A percentile compares a stretch with the other conserved stretches of the same genome.
Conservation (phyloP, 2,113 vertebrate species). For the Syngnathus typhle region DNA sequence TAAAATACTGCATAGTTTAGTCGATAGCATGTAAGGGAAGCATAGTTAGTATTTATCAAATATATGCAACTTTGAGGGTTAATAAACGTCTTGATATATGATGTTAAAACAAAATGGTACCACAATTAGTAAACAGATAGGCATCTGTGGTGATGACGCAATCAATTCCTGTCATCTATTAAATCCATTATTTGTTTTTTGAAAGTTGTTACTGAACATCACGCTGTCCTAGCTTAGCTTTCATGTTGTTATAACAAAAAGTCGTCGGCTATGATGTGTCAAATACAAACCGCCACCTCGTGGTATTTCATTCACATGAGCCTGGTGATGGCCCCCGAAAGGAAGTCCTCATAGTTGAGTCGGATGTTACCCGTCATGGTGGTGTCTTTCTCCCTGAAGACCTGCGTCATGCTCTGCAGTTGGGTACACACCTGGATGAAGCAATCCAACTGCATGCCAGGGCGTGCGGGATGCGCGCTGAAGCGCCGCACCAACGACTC, state of each 20-base stretch:
- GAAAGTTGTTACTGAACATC: neutral
- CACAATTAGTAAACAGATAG: conserved; percentile 13
- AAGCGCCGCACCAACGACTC: conserved; percentile 78
- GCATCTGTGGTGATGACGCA: conserved; percentile 14
- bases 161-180: neutral
- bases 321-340: conserved; percentile 75
- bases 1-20: neutral
- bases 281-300: neutral
- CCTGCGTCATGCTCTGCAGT: conserved; percentile 84
- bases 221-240: neutral
- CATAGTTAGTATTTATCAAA: neutral
- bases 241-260: conserved; percentile 27
- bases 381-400: conserved; percentile 86
- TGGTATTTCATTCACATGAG: conserved; percentile 75
- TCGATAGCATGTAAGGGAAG: neutral
- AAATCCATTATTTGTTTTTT: neutral
- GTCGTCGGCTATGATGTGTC: conserved; percentile 7
- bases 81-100: neutral
- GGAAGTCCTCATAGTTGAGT: conserved; percentile 91
- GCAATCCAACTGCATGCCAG: conserved; percentile 84
- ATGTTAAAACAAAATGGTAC: neutral
- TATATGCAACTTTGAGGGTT: neutral
- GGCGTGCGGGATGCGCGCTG: conserved; percentile 35
- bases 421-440: conserved; percentile 95
- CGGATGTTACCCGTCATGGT: conserved; percentile 73